These are phyloP conservation scores for Champsocephalus esox DNA, from an alignment of 2,797 vertebrate genomes.

Conservation along the genomic window DNA sequence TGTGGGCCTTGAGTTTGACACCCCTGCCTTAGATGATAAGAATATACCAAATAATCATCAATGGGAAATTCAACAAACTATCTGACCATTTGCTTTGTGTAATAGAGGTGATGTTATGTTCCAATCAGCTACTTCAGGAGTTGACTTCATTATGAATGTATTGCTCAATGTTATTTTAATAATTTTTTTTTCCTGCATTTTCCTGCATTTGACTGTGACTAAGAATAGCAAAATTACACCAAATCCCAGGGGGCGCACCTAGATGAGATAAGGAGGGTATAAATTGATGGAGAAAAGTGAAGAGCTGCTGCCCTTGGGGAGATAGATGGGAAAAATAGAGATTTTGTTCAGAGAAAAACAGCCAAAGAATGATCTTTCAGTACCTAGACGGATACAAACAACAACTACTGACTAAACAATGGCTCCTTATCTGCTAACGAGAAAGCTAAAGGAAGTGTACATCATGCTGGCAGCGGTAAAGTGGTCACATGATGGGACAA, in stretches of 20 bases:
- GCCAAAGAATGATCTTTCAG: slow-evolving; percentile 42
- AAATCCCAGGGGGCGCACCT: slow-evolving; percentile 21
- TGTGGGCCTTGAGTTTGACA: neutral
- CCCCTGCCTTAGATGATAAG: neutral
- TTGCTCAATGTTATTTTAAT: neutral
- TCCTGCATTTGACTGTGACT: slow-evolving; percentile 6
- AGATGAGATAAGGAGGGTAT: slow-evolving; percentile 24
- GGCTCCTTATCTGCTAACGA: slow-evolving; percentile 45
- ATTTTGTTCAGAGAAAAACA: slow-evolving; percentile 24
- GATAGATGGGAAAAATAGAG: slow-evolving; percentile 11
- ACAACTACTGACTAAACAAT: slow-evolving; percentile 42
- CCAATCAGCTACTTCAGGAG: neutral
- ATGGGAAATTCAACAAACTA: neutral
- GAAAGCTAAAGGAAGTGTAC: slow-evolving; percentile 38
- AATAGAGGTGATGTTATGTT: neutral
- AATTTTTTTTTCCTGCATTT: no score
- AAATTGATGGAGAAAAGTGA: slow-evolving; percentile 25
- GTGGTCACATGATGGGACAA: slow-evolving; percentile 42
- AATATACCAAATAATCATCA: neutral
- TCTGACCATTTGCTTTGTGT: neutral
- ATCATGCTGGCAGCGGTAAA: slow-evolving; percentile 35
- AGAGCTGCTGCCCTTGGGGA: slow-evolving; percentile 29
- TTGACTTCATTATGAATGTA: neutral
- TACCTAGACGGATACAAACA: slow-evolving; percentile 44
- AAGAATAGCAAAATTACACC: slow-evolving; percentile 18